Conservation (phyloP, 1,140 invertebrate genomes). For the Chelonus insularis region DNA sequence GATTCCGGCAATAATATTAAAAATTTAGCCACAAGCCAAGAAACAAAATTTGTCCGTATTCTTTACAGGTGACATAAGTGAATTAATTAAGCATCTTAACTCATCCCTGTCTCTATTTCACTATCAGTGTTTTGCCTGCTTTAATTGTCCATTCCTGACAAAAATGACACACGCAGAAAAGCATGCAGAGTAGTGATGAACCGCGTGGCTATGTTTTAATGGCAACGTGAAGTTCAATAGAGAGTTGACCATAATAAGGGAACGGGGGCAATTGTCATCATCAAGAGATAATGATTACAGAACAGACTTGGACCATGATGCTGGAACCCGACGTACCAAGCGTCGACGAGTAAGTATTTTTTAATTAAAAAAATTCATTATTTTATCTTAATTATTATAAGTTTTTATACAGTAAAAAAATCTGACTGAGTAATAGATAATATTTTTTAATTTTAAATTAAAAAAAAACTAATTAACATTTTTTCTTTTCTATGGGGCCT, state of each 20-base stretch:
- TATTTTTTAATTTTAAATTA: too few relatives aligned
- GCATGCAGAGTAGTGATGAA: constrained; percentile 18
- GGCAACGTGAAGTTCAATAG: constrained; percentile 20
- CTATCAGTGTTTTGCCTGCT: not conserved
- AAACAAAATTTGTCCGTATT: constrained; percentile 26
- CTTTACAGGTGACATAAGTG: constrained; percentile 23
- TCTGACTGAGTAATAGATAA: too few relatives aligned
- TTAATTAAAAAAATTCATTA: not conserved
- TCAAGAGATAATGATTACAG: constrained; percentile 60
- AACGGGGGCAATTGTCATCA: constrained; percentile 33
- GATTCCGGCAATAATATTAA: not conserved
- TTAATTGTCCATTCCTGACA: not conserved
- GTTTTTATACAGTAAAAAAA: too few relatives aligned
- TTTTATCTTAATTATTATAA: too few relatives aligned
- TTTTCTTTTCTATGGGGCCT: not conserved
- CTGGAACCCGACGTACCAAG: constrained; percentile 58
- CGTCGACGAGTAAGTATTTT: constrained; percentile 54
- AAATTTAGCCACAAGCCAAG: constrained; percentile 9
- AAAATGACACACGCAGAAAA: not conserved
- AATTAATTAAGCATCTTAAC: not conserved
- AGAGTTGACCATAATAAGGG: constrained; percentile 4
- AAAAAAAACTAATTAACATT: too few relatives aligned
- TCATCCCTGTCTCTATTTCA: not conserved
- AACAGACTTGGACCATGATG: constrained; percentile 62
- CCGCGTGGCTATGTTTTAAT: constrained; percentile 22